phyloP scores from a whole-genome alignment of 1,140 invertebrate genomes.

The Polypedilum vanderplanki region DNA sequence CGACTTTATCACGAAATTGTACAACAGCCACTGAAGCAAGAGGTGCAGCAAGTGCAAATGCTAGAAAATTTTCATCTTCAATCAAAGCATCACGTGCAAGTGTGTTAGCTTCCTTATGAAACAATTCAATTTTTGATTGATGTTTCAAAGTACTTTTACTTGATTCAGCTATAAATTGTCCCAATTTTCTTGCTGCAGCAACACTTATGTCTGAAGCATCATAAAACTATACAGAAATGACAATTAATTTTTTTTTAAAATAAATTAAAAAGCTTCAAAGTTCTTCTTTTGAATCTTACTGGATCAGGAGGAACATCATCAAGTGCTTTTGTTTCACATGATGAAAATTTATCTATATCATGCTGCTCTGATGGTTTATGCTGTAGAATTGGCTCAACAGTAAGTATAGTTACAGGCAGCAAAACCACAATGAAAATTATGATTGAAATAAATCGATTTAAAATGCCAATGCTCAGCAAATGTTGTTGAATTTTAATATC shows the following conservation, averaged over 20 bases:
- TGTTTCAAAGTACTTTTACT: conserved; percentile 34
- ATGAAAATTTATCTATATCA: conserved; percentile 31
- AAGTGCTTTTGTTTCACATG: conserved; percentile 41
- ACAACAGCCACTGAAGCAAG: conserved; percentile 43
- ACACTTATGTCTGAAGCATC: conserved; percentile 40
- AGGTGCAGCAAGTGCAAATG: conserved; percentile 43
- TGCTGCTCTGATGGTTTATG: not conserved
- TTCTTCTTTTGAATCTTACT: conserved; percentile 35
- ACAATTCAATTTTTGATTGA: conserved; percentile 36
- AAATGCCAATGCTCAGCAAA: not conserved
- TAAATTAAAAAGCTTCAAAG: no score
- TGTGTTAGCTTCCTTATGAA: conserved; percentile 39
- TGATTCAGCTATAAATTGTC: conserved; percentile 40
- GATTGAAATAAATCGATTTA: conserved; percentile 4
- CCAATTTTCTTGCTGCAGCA: conserved; percentile 42
- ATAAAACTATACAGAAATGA: conserved; percentile 36
- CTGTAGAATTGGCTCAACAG: not conserved
- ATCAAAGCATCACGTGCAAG: conserved; percentile 41
- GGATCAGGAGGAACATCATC: conserved; percentile 40
- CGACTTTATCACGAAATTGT: conserved; percentile 43
- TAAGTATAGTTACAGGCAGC: not conserved
- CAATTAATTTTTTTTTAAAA: not conserved
- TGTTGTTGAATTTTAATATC: not conserved
- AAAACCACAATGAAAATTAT: not conserved
- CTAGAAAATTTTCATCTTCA: conserved; percentile 42